A percentile compares a stretch with the other conserved stretches of the same genome.
Conservation (phyloP, 2,888 invertebrate species). For the Caenorhabditis sp. region DNA sequence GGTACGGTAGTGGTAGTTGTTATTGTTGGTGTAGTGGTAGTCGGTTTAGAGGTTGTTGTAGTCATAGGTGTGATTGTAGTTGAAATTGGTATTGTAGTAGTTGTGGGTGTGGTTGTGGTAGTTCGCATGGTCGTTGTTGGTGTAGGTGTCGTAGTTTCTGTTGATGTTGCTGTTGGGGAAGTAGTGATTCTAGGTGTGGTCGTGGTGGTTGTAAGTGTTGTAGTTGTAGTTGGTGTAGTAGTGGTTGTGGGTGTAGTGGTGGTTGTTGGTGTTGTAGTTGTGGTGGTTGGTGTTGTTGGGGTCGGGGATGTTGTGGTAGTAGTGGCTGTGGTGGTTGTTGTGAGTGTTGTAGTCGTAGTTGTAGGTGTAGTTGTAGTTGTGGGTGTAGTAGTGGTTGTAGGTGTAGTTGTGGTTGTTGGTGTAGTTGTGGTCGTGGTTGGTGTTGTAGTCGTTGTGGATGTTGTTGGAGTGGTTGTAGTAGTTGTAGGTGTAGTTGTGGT, state of each 20-base stretch:
- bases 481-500: constrained; percentile 2
- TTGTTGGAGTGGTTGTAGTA: constrained; percentile 16
- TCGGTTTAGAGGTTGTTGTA: too few species aligned
- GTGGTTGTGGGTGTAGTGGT: neutral
- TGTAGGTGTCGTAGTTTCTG: neutral
- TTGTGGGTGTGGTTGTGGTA: neutral
- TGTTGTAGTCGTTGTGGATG: constrained; percentile 21
- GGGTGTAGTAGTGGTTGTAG: constrained; percentile 17
- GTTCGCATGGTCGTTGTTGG: neutral
- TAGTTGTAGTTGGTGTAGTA: neutral
- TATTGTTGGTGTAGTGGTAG: too few species aligned
- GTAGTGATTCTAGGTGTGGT: neutral
- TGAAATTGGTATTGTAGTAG: neutral
- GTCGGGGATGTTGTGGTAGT: neutral
- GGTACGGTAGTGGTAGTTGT: too few species aligned
- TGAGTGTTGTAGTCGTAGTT: constrained; percentile 4
- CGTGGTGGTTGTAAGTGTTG: neutral
- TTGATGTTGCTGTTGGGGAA: neutral
- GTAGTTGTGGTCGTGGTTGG: constrained; percentile 19
- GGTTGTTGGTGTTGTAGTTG: neutral
- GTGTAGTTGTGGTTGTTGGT: constrained; percentile 23
- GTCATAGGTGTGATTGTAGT: too few species aligned
- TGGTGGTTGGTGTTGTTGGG: neutral
- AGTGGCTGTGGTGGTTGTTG: neutral
- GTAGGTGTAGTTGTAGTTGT: constrained; percentile 11